A percentile compares a stretch with the other conserved stretches of the same genome.
Evolutionary conservation across 2,888 invertebrate species (phyloP).

Genomic region (Habroteleia sp.): DNA sequence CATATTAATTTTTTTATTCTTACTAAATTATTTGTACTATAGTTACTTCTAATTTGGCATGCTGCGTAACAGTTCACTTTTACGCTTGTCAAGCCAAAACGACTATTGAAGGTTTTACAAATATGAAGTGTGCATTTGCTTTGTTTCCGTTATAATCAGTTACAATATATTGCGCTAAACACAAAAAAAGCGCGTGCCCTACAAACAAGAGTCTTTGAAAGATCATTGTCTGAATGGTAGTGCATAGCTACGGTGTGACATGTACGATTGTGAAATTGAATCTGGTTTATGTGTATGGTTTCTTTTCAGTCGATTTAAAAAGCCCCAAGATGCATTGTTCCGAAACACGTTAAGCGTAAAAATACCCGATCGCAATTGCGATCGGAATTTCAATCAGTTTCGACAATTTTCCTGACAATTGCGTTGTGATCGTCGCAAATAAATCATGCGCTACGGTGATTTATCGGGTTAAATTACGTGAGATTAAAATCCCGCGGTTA

Average conservation of each 20-base stretch:
- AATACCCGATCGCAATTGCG: constrained; percentile 43
- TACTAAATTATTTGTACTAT: no score
- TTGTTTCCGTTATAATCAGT: constrained; percentile 44
- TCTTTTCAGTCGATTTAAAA: constrained; percentile 42
- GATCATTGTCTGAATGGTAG: constrained; percentile 58
- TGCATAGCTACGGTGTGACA: constrained; percentile 40
- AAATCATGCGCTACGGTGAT: constrained; percentile 39
- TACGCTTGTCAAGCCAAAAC: no score
- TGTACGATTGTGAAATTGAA: constrained; percentile 56
- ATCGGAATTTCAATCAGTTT: constrained; percentile 60
- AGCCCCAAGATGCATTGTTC: constrained; percentile 47
- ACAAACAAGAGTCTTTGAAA: constrained; percentile 54
- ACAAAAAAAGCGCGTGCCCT: constrained; percentile 58
- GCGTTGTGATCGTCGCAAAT: constrained; percentile 29
- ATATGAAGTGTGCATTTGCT: no score
- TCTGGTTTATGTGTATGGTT: constrained; percentile 54
- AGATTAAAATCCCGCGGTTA: constrained; percentile 22
- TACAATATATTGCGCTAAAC: constrained; percentile 19
- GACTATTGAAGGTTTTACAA: no score
- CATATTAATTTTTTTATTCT: no score
- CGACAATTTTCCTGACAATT: constrained; percentile 42
- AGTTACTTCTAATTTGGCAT: no score
- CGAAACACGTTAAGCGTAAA: constrained; percentile 32
- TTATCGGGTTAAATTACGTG: constrained; percentile 39
- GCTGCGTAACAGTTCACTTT: no score